Evolutionary conservation across 2,888 invertebrate species (phyloP), one percentile per base, ranked within the genome.

Genomic region (Eutolmus rufibarbis): DNA sequence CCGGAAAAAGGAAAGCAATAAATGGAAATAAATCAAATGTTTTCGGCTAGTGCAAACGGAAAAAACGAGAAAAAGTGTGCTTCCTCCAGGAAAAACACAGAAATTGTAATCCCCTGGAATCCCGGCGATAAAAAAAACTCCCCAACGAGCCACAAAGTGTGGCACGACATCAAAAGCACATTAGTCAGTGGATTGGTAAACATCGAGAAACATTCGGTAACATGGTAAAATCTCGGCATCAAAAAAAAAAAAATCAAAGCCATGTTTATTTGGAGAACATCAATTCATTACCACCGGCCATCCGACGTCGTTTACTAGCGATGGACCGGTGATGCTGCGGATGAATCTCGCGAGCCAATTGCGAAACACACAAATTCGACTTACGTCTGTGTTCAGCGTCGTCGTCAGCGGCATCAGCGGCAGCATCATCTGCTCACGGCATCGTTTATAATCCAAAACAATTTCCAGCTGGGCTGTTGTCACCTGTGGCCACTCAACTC

Each of bases 101-200:
- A 19, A 66, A 66, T 66, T 66, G 66, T 66, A 66, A 66, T 66
- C 66, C 66, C 66, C 66, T 28, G 66, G 66, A 66, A 14, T 66
- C 66, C 28, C 23, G 14, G 14, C 28, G 28, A 28, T 66, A 66
- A 66, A n/a, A 14, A 56, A 56, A 66, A 51, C 51, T 66, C 66
- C 66, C 66, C 12, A 66, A 66, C 28, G 66, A 28, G 66, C 66
- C 66, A 66, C 66, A 66, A 66, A 66, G 66, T 66, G 66, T 66
- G 51, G 51, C 79, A 34, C 40, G 51, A 79, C 79, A 79, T 56
- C 79, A 79, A 79, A 79, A 79, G 28, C 79, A 79, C 79, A 79
- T 79, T 79, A 79, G 79, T 79, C 31, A 46, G 79, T 79, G 79
- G 79, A 51, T 51, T 79, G 79, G 66, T 66, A 66, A 66, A 66